Base-by-base conservation (phyloP, 2,113 vertebrate species). In the Prionailurus viverrinus region DNA sequence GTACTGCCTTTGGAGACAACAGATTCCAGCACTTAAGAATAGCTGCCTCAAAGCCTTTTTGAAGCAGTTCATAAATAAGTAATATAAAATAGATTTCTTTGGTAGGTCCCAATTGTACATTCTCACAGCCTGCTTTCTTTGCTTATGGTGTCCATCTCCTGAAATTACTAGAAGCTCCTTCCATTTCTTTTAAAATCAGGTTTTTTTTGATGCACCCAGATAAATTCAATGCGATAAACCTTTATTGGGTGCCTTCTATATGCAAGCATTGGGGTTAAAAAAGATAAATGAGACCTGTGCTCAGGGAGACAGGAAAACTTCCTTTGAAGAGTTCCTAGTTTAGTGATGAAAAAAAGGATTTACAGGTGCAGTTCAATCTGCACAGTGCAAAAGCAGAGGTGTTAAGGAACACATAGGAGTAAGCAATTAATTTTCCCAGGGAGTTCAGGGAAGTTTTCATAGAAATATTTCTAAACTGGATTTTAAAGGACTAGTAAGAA, bases 11-110 rank as follows among this genome's bases (percentile, higher is more conserved):
- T 96, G n/a, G 58, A 92, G 39, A 85, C 53, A 97, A 92, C 7
- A 82, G 65, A 51, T 90, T 92, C 31, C 5, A 94, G 88, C 51
- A 83, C 25, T 94, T 82, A 91, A 87, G 95, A 97, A 95, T n/a
- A 81, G 55, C 66, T 95, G 71, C 53, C 66, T 89, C 45, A 39
- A 89, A 97, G 33, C 9, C 6, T 92, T 95, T 96, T 85, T 58
- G 74, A 95, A 88, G 76, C 8, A 58, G 51, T 76, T 89, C 18
- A 92, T 89, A 92, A 93, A 85, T 71, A 90, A 85, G 69, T 83
- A 86, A 39, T 73, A 92, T 51, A 89, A 69, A 97, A 82, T 53
- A 23, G 7, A 91, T 93, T 66, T 88, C 25, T 97, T 61, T 92
- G 78, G 68, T 89, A 85, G 76, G 18, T 68, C 27, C 53, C 41